Conservation (phyloP, 2,113 vertebrate genomes). For the Phalacrocorax carbo region DNA sequence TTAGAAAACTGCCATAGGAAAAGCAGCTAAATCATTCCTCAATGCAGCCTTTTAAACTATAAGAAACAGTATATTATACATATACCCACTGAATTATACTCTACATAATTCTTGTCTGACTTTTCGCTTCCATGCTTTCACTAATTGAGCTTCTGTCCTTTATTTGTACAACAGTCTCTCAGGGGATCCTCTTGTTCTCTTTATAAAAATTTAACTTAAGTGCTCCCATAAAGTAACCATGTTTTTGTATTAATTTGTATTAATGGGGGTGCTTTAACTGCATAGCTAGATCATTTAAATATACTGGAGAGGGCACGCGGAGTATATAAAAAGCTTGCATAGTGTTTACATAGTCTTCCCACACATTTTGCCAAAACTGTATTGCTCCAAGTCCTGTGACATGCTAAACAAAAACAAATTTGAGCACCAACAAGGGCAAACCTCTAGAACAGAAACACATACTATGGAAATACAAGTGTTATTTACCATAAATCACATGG, state of each 20-base stretch:
- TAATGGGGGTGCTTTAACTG: conserved; percentile 6
- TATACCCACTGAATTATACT: background rate
- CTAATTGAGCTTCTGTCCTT: conserved; percentile 23
- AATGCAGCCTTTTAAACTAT: background rate
- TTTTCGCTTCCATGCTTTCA: background rate
- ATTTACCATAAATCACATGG: conserved; percentile 25
- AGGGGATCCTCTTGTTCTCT: background rate
- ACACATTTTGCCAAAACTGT: background rate
- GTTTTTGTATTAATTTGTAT: conserved; percentile 6
- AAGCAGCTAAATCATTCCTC: conserved; percentile 13
- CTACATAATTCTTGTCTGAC: background rate
- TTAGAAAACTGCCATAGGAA: conserved; percentile 8
- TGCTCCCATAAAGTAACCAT: background rate
- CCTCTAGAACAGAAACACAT: background rate
- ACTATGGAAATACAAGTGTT: background rate
- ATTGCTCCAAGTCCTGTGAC: background rate
- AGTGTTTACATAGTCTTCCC: conserved; percentile 16
- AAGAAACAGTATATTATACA: background rate
- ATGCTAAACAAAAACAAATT: conserved; percentile 24
- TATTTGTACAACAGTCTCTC: conserved; percentile 18
- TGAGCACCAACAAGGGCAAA: background rate
- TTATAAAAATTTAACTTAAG: conserved; percentile 13
- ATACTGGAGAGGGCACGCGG: background rate
- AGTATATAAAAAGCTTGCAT: background rate
- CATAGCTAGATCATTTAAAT: background rate